Conservation (phyloP, 2,797 vertebrate genomes). For the Enteromius treurensis region DNA sequence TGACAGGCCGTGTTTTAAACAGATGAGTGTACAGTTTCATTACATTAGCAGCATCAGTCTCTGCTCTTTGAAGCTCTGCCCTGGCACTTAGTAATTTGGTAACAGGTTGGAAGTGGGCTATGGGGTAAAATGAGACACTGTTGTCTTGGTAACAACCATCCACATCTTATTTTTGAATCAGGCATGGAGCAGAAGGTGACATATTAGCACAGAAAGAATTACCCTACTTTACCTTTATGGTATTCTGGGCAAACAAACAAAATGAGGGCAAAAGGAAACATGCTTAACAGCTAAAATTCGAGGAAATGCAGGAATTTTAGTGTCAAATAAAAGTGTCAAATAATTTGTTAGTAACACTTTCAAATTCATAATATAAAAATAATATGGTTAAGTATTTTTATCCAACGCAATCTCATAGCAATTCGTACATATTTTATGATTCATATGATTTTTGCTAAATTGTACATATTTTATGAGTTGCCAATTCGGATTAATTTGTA, state of each 20-base stretch:
- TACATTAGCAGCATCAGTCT: slow-evolving; percentile 84
- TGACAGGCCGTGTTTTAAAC: slow-evolving; percentile 82
- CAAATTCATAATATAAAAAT: not conserved
- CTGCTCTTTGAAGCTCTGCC: slow-evolving; percentile 85
- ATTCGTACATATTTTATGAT: too few relatives aligned
- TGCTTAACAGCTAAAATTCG: not conserved
- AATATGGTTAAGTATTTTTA: not conserved
- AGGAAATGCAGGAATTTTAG: not conserved
- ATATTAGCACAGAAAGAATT: slow-evolving; percentile 21
- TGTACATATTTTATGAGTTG: too few relatives aligned
- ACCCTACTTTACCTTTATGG: not conserved
- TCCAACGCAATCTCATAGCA: too few relatives aligned
- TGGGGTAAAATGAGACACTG: slow-evolving; percentile 90
- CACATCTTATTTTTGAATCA: slow-evolving; percentile 80
- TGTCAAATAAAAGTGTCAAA: not conserved
- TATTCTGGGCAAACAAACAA: not conserved
- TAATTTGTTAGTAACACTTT: not conserved
- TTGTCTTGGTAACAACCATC: slow-evolving; percentile 85
- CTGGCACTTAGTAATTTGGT: slow-evolving; percentile 87
- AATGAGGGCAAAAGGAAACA: not conserved
- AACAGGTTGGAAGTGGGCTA: slow-evolving; percentile 94
- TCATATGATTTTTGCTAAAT: too few relatives aligned
- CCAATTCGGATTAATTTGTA: too few relatives aligned
- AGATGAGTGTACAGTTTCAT: slow-evolving; percentile 87
- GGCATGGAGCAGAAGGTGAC: slow-evolving; percentile 64